phyloP scores from a whole-genome alignment of 2,888 invertebrate genomes.

The Apamea epomidion region DNA sequence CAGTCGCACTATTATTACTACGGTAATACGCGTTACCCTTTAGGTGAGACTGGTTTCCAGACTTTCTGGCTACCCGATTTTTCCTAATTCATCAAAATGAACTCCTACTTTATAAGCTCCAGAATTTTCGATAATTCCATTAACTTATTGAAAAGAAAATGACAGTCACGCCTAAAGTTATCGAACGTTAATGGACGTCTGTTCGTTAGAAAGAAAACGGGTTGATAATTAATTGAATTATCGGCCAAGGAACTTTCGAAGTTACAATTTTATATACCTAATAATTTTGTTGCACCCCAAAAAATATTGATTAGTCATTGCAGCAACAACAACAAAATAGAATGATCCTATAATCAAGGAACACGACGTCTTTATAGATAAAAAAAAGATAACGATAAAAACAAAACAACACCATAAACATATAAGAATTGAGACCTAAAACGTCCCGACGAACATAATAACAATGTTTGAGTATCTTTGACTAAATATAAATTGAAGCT shows the following conservation, averaged over 20 bases:
- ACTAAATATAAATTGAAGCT: conserved; percentile 35
- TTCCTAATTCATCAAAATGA: not conserved
- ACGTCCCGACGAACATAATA: not conserved
- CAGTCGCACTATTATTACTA: not conserved
- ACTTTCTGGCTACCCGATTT: not conserved
- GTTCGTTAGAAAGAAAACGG: conserved; percentile 10
- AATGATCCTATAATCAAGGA: conserved; percentile 10
- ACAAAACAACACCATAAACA: conserved; percentile 24
- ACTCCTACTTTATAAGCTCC: not conserved
- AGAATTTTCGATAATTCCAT: conserved; percentile 19
- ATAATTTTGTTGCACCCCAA: not conserved
- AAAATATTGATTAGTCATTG: not conserved
- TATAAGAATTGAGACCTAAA: not conserved
- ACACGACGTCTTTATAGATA: conserved; percentile 36
- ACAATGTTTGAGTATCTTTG: conserved; percentile 4
- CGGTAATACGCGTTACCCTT: not conserved
- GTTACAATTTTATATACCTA: not conserved
- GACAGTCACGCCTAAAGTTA: conserved; percentile 17
- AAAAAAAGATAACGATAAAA: conserved; percentile 39
- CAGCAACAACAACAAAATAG: conserved; percentile 12
- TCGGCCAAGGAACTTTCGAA: not conserved
- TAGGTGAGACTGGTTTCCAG: not conserved
- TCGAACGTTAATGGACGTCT: conserved; percentile 30
- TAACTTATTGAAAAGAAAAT: conserved; percentile 21
- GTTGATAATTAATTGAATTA: conserved; percentile 14